phyloP scores from a whole-genome alignment of 2,888 invertebrate genomes.

The Ochropacha duplaris region DNA sequence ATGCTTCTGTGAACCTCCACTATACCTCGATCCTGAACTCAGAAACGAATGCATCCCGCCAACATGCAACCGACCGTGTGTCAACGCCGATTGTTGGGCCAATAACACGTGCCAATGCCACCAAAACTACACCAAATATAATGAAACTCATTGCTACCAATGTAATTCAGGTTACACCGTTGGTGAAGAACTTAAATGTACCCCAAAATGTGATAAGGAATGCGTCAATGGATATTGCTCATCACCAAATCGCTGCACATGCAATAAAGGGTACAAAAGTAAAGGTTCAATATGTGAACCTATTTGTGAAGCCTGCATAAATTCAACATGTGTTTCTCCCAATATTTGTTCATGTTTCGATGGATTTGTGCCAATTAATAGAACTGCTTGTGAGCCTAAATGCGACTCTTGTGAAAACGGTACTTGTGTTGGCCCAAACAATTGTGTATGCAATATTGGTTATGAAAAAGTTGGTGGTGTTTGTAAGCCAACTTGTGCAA shows the following conservation, averaged over 20 bases:
- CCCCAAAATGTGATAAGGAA: slow-evolving; percentile 28
- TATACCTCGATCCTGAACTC: slow-evolving; percentile 46
- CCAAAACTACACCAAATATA: slow-evolving; percentile 40
- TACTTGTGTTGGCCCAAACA: slow-evolving; percentile 26
- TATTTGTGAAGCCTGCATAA: slow-evolving; percentile 63
- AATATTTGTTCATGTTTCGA: slow-evolving; percentile 23
- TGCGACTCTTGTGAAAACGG: slow-evolving; percentile 29
- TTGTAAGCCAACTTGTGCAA: slow-evolving; percentile 23
- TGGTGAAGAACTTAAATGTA: slow-evolving; percentile 35
- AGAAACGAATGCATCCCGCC: slow-evolving; percentile 58
- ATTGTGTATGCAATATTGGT: slow-evolving; percentile 23
- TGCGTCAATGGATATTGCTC: slow-evolving; percentile 45
- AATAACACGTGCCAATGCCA: slow-evolving; percentile 63
- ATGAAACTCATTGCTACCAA: slow-evolving; percentile 53
- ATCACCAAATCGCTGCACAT: slow-evolving; percentile 48
- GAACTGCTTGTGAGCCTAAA: slow-evolving; percentile 16
- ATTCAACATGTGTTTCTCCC: slow-evolving; percentile 25
- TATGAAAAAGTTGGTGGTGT: slow-evolving; percentile 13
- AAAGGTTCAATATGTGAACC: slow-evolving; percentile 41
- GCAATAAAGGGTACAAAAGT: slow-evolving; percentile 40
- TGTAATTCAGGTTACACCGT: slow-evolving; percentile 45
- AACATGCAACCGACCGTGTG: slow-evolving; percentile 52
- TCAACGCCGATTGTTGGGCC: slow-evolving; percentile 54
- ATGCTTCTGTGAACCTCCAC: slow-evolving; percentile 60
- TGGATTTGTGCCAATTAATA: slow-evolving; percentile 16